phyloP scores from a whole-genome alignment of 1,140 invertebrate species.

The Bombus terrestris region DNA sequence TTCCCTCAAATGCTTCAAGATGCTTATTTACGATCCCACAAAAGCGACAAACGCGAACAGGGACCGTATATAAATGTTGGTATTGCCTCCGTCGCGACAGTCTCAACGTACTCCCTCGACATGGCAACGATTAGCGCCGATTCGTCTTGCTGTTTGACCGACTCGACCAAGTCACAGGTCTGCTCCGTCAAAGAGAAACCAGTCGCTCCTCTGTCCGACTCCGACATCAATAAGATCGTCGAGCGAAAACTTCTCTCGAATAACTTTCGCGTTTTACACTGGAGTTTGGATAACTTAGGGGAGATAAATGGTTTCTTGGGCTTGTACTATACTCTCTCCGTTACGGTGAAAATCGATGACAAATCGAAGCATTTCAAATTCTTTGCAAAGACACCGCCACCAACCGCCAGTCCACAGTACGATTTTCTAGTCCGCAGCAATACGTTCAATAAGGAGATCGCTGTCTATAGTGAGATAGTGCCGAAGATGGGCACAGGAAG shows the following conservation, averaged over 20 bases:
- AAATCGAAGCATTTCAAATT: conserved; percentile 69
- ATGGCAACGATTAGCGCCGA: conserved; percentile 50
- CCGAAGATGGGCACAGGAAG: conserved; percentile 71
- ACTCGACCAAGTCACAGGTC: not conserved
- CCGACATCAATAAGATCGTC: conserved; percentile 54
- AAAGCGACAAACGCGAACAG: not conserved
- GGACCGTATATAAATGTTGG: conserved; percentile 44
- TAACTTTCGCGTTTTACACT: conserved; percentile 48
- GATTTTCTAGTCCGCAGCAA: conserved; percentile 79
- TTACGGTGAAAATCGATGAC: conserved; percentile 27
- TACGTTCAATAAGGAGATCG: conserved; percentile 83
- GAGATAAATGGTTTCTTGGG: conserved; percentile 58
- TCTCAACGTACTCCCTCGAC: not conserved
- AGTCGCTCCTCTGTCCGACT: conserved; percentile 29
- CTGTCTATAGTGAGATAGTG: conserved; percentile 80
- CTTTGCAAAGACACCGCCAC: conserved; percentile 82
- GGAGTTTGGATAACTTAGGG: conserved; percentile 49
- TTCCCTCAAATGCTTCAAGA: not conserved
- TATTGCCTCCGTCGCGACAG: not conserved
- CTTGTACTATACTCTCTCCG: conserved; percentile 51
- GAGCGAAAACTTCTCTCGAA: conserved; percentile 41
- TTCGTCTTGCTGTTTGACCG: conserved; percentile 19
- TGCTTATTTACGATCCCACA: not conserved
- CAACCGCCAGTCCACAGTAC: conserved; percentile 70
- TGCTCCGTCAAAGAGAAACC: not conserved